Percentiles rank a stretch among this genome's conserved stretches.
These are phyloP conservation scores for Halictus ligatus DNA, from an alignment of 2,888 invertebrate species.

Conservation along the genomic window DNA sequence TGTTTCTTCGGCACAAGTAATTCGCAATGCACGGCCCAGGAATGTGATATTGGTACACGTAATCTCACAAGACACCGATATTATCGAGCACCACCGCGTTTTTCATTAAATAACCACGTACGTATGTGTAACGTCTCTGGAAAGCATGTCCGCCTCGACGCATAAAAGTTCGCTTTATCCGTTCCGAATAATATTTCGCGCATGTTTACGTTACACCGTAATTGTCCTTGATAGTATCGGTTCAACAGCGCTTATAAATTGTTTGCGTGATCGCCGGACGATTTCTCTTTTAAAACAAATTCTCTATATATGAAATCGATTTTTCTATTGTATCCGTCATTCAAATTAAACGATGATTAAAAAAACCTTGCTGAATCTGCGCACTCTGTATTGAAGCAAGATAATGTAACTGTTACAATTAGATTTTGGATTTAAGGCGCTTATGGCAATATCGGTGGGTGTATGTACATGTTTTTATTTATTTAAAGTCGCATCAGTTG, in stretches of 20 bases:
- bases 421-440: neutral
- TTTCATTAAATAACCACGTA: neutral
- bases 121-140: neutral
- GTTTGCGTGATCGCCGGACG: neutral
- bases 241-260: conserved; percentile 7
- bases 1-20: conserved; percentile 41
- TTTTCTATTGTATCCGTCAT: neutral
- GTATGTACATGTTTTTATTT: too few species aligned
- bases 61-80: conserved; percentile 36
- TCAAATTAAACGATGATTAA: neutral
- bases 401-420: neutral
- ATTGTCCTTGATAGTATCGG: conserved; percentile 22
- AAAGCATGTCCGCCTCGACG: conserved; percentile 13
- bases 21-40: conserved; percentile 41
- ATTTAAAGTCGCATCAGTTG: too few species aligned
- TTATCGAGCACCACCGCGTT: conserved; percentile 29
- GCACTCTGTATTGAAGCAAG: neutral
- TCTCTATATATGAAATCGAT: neutral
- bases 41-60: conserved; percentile 51
- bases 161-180: conserved; percentile 26
- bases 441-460: neutral
- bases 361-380: too few species aligned
- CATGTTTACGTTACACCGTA: neutral
- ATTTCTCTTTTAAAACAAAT: neutral
- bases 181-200: conserved; percentile 38